Conservation (phyloP, 2,797 vertebrate genomes). For the Luscinia luscinia region DNA sequence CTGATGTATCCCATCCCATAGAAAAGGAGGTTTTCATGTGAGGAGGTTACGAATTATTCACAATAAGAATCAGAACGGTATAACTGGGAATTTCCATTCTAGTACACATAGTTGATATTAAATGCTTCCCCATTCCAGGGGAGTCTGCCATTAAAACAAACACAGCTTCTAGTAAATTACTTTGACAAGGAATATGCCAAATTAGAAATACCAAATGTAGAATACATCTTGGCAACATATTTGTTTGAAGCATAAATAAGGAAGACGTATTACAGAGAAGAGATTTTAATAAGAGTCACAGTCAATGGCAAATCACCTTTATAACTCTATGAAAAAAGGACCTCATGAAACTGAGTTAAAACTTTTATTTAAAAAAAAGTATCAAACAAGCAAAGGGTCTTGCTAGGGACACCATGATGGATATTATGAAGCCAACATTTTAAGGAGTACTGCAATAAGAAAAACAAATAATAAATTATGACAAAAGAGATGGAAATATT, state of each 20-base stretch:
- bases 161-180: background rate
- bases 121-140: fast-evolving
- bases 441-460: background rate
- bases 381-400: background rate
- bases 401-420: background rate
- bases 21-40: background rate
- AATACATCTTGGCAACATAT: background rate
- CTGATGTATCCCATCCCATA: background rate
- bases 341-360: background rate
- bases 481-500: background rate
- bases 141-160: background rate
- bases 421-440: background rate
- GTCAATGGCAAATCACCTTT: background rate
- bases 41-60: background rate
- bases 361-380: background rate
- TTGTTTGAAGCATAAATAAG: background rate
- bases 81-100: background rate
- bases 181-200: background rate
- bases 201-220: background rate
- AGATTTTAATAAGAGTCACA: background rate
- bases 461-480: background rate
- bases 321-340: background rate
- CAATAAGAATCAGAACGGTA: background rate
- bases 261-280: background rate
- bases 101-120: background rate